phyloP scores from a whole-genome alignment of 2,113 vertebrate genomes.

The Callionymus lyra region DNA sequence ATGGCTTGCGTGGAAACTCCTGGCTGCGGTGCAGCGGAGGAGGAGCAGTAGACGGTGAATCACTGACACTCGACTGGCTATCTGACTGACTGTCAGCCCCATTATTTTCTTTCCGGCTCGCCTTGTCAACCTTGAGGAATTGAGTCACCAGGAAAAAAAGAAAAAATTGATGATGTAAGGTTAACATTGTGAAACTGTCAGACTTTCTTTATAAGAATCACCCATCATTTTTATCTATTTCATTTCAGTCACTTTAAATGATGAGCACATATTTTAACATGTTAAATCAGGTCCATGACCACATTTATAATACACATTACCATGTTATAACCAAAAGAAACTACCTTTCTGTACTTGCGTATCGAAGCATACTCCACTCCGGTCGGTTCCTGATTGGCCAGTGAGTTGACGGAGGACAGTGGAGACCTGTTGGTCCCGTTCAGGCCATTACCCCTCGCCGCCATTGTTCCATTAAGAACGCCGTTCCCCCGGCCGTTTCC shows the following conservation, averaged over 20 bases:
- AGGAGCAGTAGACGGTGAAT: constrained; percentile 51
- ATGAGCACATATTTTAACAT: no score
- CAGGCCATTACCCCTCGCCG: constrained; percentile 30
- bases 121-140: constrained; percentile 51
- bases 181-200: neutral
- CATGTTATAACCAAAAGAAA: no score
- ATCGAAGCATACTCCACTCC: constrained; percentile 62
- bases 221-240: neutral
- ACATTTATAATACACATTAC: no score
- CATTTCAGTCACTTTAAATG: no score
- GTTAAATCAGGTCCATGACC: no score
- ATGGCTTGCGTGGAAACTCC: constrained; percentile 56
- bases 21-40: constrained; percentile 53
- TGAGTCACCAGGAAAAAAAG: constrained; percentile 17
- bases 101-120: constrained; percentile 57
- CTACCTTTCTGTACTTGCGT: constrained; percentile 64
- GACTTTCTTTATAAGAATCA: no score
- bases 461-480: constrained; percentile 23
- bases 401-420: constrained; percentile 41
- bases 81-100: constrained; percentile 59
- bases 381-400: constrained; percentile 42
- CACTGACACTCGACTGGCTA: constrained; percentile 58
- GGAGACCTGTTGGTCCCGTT: constrained; percentile 37
- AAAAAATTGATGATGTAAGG: neutral
- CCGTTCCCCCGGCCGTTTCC: constrained; percentile 39